phyloP scores from a whole-genome alignment of 92 coral and sea anemone species.

The Phenganax stokvisi region DNA sequence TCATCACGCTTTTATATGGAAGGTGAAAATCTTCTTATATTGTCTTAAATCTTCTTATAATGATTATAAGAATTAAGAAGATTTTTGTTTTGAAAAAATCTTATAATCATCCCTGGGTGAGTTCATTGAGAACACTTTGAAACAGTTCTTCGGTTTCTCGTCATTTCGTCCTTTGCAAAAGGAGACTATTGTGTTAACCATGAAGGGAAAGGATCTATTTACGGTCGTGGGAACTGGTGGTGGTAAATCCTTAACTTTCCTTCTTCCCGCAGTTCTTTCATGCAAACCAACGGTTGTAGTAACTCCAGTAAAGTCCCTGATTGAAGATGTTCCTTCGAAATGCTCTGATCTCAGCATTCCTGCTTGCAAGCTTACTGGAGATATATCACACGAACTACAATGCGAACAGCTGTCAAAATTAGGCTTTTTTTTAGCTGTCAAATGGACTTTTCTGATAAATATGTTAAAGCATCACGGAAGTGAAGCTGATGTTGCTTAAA shows the following conservation, averaged over 20 bases:
- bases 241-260: constrained; percentile 36
- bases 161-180: constrained; percentile 4
- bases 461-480: no score
- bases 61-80: no score
- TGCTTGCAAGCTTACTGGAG: constrained; percentile 42
- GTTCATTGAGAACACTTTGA: not conserved
- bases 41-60: no score
- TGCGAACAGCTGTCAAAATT: not conserved
- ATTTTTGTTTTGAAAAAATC: no score
- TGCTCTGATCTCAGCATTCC: not conserved
- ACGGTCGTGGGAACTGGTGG: constrained; percentile 10
- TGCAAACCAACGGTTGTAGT: constrained; percentile 39
- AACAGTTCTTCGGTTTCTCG: constrained; percentile 1
- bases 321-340: constrained; percentile 17
- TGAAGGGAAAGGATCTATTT: not conserved
- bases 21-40: no score
- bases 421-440: not conserved
- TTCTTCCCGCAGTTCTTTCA: constrained; percentile 41
- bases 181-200: not conserved
- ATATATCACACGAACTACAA: not conserved
- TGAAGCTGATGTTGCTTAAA: not conserved
- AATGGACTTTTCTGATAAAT: no score
- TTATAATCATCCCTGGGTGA: no score
- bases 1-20: no score
- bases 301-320: constrained; percentile 36